phyloP scores from a whole-genome alignment of 2,797 vertebrate species.

The Xenopus petersii region DNA sequence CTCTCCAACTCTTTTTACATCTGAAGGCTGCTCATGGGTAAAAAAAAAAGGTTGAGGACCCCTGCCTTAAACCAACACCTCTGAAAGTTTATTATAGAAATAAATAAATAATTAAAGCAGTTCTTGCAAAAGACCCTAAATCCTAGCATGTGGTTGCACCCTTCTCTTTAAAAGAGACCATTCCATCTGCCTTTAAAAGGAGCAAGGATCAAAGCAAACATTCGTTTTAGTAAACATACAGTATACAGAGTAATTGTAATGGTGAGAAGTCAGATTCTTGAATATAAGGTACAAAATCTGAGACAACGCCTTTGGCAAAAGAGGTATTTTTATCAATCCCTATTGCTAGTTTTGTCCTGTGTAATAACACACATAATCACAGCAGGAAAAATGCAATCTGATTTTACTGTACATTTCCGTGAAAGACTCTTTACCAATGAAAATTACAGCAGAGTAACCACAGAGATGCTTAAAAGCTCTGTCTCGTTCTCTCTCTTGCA shows the following conservation, averaged over 20 bases:
- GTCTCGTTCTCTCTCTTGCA: constrained; percentile 21
- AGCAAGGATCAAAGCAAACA: neutral
- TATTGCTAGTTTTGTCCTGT: constrained; percentile 39
- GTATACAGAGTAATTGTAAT: neutral
- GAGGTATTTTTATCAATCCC: constrained; percentile 29
- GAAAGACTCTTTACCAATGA: constrained; percentile 28
- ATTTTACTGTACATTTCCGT: constrained; percentile 36
- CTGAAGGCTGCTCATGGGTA: too few relatives aligned
- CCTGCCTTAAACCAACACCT: too few relatives aligned
- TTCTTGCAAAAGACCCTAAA: too few relatives aligned
- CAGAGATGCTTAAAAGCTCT: constrained; percentile 35
- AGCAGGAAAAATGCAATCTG: constrained; percentile 44
- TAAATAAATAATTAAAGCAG: too few relatives aligned
- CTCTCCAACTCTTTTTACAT: too few relatives aligned
- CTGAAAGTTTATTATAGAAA: too few relatives aligned
- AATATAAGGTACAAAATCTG: constrained; percentile 14
- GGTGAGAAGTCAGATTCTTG: constrained; percentile 6
- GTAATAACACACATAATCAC: constrained; percentile 45
- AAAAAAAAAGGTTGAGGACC: too few relatives aligned
- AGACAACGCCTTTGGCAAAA: constrained; percentile 1
- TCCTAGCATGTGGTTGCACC: neutral
- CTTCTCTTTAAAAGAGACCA: neutral
- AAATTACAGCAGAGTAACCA: constrained; percentile 39
- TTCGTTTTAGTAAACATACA: neutral
- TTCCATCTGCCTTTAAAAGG: neutral